A percentile compares a stretch with the other conserved stretches of the same genome.
Conservation (phyloP, 2,888 invertebrate genomes). For the Aphodius granarius region DNA sequence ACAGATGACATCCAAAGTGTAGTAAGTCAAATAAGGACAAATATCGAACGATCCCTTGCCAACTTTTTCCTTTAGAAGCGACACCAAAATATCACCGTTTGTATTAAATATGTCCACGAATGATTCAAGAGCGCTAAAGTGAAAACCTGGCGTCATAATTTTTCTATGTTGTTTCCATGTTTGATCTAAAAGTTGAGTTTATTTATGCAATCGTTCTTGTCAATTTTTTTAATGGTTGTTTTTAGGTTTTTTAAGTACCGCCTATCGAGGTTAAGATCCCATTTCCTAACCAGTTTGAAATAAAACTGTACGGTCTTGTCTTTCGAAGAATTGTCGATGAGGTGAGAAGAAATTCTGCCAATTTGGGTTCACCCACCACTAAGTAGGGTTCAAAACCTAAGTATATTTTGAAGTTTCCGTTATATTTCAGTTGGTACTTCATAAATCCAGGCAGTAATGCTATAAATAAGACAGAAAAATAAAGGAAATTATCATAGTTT, state of each 20-base stretch:
- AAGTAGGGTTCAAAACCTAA: conserved; percentile 24
- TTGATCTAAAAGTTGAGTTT: conserved; percentile 43
- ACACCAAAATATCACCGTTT: conserved; percentile 57
- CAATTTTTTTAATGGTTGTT: conserved; percentile 51
- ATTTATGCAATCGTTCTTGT: conserved; percentile 55
- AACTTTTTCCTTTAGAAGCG: conserved; percentile 54
- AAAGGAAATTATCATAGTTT: no score
- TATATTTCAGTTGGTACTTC: conserved; percentile 12
- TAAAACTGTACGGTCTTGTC: conserved; percentile 38
- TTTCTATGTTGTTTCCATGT: conserved; percentile 54
- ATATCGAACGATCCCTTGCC: conserved; percentile 57
- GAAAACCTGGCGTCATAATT: conserved; percentile 55
- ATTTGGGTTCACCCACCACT: conserved; percentile 31
- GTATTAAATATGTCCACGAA: conserved; percentile 50
- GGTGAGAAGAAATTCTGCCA: conserved; percentile 36
- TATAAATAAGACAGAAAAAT: no score
- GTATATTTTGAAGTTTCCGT: conserved; percentile 17
- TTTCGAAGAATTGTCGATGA: conserved; percentile 40
- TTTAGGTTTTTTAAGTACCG: conserved; percentile 43
- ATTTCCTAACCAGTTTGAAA: conserved; percentile 42
- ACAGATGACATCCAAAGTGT: conserved; percentile 63
- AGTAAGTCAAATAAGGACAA: conserved; percentile 63
- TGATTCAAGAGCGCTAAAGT: conserved; percentile 52
- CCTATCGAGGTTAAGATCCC: conserved; percentile 43
- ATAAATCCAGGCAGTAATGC: conserved; percentile 21